A percentile compares a stretch with the other conserved stretches of the same genome.
Conservation (phyloP, 53 echinoderm and acorn worm genomes). For the Patiria pectinifera region DNA sequence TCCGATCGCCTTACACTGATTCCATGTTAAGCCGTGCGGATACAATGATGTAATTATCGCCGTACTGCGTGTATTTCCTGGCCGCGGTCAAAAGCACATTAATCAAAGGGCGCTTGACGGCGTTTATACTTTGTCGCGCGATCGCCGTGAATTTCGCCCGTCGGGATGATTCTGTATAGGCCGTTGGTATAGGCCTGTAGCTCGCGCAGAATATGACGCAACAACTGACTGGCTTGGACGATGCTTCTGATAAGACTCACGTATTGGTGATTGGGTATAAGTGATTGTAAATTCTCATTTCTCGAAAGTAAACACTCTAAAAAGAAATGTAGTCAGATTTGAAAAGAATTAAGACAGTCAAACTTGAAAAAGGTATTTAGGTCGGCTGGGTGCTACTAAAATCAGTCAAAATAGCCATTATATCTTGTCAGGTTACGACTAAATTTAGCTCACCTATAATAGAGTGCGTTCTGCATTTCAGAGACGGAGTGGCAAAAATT, state of each 20-base stretch:
- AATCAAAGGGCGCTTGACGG: not conserved
- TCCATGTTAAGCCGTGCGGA: slow-evolving; percentile 7
- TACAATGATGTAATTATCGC: slow-evolving; percentile 19
- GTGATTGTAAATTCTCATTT: not conserved
- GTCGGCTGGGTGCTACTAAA: no score
- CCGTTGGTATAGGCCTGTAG: no score
- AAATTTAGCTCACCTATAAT: no score
- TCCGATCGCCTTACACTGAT: slow-evolving; percentile 8
- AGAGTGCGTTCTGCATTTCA: no score
- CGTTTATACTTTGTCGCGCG: not conserved
- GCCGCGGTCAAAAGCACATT: slow-evolving; percentile 6
- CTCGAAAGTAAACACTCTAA: not conserved
- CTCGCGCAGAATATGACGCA: not conserved
- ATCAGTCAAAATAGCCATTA: no score
- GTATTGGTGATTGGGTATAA: not conserved
- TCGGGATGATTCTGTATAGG: no score
- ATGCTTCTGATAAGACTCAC: not conserved
- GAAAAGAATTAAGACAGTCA: no score
- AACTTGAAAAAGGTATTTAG: no score
- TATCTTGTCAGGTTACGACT: no score
- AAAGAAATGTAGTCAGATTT: not conserved
- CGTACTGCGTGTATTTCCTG: not conserved
- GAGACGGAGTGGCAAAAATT: no score
- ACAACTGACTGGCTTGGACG: not conserved
- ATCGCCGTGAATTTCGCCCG: not conserved